Evolutionary conservation across 2,888 invertebrate genomes (phyloP), one percentile per base, ranked within the genome.

Genomic region (Eristalis pertinax): DNA sequence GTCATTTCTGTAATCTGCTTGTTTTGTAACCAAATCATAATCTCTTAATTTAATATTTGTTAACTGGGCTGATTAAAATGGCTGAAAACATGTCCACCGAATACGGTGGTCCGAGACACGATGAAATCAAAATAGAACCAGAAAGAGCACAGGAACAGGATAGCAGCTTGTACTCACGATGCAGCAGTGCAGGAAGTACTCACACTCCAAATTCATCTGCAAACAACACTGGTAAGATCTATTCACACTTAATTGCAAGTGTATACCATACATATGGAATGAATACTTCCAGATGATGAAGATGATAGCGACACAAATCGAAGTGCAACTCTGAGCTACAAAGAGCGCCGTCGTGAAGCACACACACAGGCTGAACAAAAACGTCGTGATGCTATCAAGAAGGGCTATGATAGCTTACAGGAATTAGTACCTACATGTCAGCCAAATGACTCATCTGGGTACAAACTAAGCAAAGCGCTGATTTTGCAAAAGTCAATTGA

Each of bases 351-450:
- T 75, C 94, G 99, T 87, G 98, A 99, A 93, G 99, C 99, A 5
- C 99, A 99, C 92, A 99, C 99, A 0, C 95, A 98, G 94, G 99
- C 99, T 2, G 99, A 99, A 93, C 99, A 99, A 92, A 99, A 99
- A 92, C 94, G 99, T 89, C 95, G 99, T 91, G 99, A 99, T 95
- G 98, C 99, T 1, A 99, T 99, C 88, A 99, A 99, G 93, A 98
- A 98, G 92, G 99, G 99, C 0, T 99, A 99, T 92, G 98, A 99
- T 92, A 97, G 97, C 2, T 94, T 99, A 22, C 98, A 98, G 93
- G 97, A 97, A 90, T 94, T 99, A 88, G 98, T 99, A 13, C 99
- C 99, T 0, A 98, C 97, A 74, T 99, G 99, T 91, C 98, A 98
- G 92, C 97, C 98, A 91, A 96, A 96, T 56, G 99, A 99, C 92